A percentile compares a stretch with the other conserved stretches of the same genome.
These are phyloP conservation scores for Poecile montanus DNA, from an alignment of 2,797 vertebrate species.

Conservation along the genomic window DNA sequence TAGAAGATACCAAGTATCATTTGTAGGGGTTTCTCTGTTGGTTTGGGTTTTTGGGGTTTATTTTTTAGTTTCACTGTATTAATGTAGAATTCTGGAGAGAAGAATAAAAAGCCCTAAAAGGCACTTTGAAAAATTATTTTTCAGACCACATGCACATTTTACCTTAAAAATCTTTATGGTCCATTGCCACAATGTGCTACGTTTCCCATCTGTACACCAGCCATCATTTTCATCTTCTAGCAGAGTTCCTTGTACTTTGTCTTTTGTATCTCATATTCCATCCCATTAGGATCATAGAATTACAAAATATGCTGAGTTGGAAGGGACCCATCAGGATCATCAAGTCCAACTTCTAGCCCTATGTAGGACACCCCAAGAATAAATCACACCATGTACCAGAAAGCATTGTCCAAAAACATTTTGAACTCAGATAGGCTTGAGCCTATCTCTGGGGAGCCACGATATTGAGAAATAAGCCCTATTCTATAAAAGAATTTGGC, in stretches of 20 bases:
- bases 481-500: not conserved
- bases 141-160: not conserved
- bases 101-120: not conserved
- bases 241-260: not conserved
- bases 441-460: not conserved
- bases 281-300: not conserved
- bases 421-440: not conserved
- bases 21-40: not conserved
- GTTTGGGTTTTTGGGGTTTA: not conserved
- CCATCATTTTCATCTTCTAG: rapidly evolving
- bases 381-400: not conserved
- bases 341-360: not conserved
- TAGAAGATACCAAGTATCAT: not conserved
- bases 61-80: not conserved
- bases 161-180: not conserved
- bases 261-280: not conserved
- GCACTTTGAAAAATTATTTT: not conserved
- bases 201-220: not conserved
- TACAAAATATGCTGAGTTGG: not conserved
- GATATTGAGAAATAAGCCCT: not conserved
- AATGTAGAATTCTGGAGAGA: not conserved
- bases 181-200: not conserved
- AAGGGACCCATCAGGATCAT: not conserved
- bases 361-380: not conserved
- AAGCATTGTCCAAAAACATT: not conserved